Evolutionary conservation across 1,140 invertebrate species (phyloP), one percentile per base, ranked within the genome.

Genomic region (Cepaea nemoralis): DNA sequence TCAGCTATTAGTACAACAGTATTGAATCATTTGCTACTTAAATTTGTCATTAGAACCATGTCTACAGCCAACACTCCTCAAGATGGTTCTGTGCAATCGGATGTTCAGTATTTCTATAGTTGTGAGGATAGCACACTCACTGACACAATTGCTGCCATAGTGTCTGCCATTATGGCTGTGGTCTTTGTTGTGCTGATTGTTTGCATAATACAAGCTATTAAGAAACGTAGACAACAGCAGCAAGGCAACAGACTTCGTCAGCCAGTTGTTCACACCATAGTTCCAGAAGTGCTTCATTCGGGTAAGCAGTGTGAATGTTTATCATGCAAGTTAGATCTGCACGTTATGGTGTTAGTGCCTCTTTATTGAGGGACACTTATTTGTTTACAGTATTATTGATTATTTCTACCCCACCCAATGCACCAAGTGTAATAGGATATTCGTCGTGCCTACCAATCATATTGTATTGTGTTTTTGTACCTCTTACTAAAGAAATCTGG

Each of bases 251-350:
- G 76, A 31, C 39, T 77, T 8, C n/a, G 35, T 16, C 55, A 50
- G 42, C 76, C 55, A 27, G 76, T 77, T 39, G 39, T 77, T 8
- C 55, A 77, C 1, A 77, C 76, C 6, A 67, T 77, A 22, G 42
- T 27, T 40, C 35, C 76, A 27, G 31, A 16, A 42, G 27, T 33
- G 1, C 67, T 77, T 42, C 37, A 35, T 37, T 33, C 76, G 14
- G 39, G 76, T 77, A 77, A 66, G 76, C 67, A 45, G 42, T 16
- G n/a, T n/a, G n/a, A n/a, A n/a, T n/a, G n/a, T n/a, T n/a, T n/a
- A n/a, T n/a, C n/a, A n/a, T n/a, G n/a, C n/a, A n/a, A n/a, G n/a
- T n/a, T n/a, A n/a, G 8, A 45, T 45, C 6, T 45, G 16, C 42
- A 10, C 16, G 42, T 45, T 45, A 10, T 45, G 42, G 42, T 45